Evolutionary conservation across 1,140 invertebrate genomes (phyloP), one percentile per base, ranked within the genome.

Genomic region (Rhyacophila brunnea): DNA sequence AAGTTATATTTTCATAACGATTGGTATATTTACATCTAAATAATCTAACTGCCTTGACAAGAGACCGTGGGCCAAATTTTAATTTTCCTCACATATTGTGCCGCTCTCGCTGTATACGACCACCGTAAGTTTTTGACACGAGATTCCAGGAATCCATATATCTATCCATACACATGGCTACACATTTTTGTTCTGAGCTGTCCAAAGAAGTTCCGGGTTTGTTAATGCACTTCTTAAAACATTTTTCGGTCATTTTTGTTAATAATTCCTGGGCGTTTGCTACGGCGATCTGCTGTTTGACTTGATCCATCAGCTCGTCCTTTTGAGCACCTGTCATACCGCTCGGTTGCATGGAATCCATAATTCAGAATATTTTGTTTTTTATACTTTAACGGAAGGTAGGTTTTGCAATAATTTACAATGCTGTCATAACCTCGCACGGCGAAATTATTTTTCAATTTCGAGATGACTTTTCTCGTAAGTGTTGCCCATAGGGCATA

Each of bases 141-240:
- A 95, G 77, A 78, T 95, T 93, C 86, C 91, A 96, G 5, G 94
- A 85, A 74, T 98, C 96, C 90, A 98, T 95, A 78, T 95, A 98
- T 66, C 95, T 84, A 74, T 98, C 95, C 93, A 96, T 96, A 74
- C 94, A 97, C 92, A 97, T 94, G 10, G 93, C 91, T 63, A 98
- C 83, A 77, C 96, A 98, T 89, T 97, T 97, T 87, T 95, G 92
- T 84, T 98, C 94, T 1, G 91, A 92, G 72, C 83, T 93, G 74
- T 94, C 93, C 60, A 98, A 74, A 7, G 89, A 87, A 11, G 87
- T 87, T n/a, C 95, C 95, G 11, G 95, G 95, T 73, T 93, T 96
- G 45, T 74, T 73, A 62, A 98, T 87, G 75, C 95, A 98, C 71
- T 96, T 96, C 72, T 91, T 92, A 70, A 96, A 98, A 79, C 96